phyloP scores from a whole-genome alignment of 2,797 vertebrate species.

The Paramormyrops hopkinsi region DNA sequence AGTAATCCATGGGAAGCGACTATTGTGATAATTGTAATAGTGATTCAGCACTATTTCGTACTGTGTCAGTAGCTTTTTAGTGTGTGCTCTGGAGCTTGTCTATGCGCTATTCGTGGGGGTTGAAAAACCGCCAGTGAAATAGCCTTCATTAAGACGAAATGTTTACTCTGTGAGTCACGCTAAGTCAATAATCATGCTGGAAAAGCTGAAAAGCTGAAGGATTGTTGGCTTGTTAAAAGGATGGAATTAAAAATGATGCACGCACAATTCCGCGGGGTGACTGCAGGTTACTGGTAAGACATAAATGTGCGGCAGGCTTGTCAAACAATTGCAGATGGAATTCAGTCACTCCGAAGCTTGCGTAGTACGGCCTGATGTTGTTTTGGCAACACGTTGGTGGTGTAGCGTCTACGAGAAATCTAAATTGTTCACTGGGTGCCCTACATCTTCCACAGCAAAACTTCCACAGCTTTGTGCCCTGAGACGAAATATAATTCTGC shows the following conservation, averaged over 20 bases:
- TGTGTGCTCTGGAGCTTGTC: background rate
- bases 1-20: background rate
- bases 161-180: constrained; percentile 27
- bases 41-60: background rate
- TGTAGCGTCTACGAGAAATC: background rate
- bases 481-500: background rate
- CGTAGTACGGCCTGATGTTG: background rate
- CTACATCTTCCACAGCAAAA: background rate
- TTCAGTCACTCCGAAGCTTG: background rate
- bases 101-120: background rate
- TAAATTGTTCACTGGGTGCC: background rate
- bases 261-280: constrained; percentile 1
- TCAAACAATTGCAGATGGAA: constrained; percentile 18
- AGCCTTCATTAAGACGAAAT: constrained; percentile 25
- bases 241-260: constrained; percentile 17
- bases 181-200: constrained; percentile 11
- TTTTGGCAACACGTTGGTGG: background rate
- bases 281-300: constrained; percentile 19
- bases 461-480: background rate
- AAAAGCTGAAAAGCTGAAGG: constrained; percentile 2
- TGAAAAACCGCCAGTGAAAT: constrained; percentile 9
- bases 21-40: constrained; percentile 1
- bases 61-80: background rate
- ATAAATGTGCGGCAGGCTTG: constrained; percentile 21
- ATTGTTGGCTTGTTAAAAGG: constrained; percentile 13